Percentiles rank a stretch among this genome's conserved stretches.
phyloP scores from a whole-genome alignment of 2,113 vertebrate genomes.

The Galeopterus variegatus region DNA sequence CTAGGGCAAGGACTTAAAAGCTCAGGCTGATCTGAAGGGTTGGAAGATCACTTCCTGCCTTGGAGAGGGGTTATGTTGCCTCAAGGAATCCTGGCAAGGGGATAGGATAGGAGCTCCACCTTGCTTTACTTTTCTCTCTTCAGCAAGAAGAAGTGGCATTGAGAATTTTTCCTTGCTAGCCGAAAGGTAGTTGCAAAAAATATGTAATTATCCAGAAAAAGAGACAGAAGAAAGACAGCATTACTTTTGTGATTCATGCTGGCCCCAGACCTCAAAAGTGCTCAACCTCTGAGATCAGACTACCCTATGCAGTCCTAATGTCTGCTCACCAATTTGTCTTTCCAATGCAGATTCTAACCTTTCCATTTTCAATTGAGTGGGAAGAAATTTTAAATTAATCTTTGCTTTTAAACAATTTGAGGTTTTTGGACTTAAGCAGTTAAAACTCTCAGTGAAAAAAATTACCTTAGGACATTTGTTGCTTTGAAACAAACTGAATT shows the following conservation, averaged over 20 bases:
- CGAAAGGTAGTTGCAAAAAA: not conserved
- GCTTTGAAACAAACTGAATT: slow-evolving; percentile 32
- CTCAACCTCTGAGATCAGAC: not conserved
- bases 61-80: not conserved
- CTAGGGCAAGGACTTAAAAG: not conserved
- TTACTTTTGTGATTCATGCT: not conserved
- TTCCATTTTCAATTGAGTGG: not conserved
- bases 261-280: not conserved
- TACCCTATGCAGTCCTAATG: not conserved
- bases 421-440: not conserved
- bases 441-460: not conserved
- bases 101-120: not conserved
- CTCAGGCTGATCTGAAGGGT: not conserved
- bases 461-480: slow-evolving; percentile 22
- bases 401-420: slow-evolving; percentile 50
- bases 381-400: slow-evolving; percentile 6
- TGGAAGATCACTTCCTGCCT: not conserved
- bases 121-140: slow-evolving; percentile 23
- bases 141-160: not conserved
- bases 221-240: not conserved
- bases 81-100: not conserved
- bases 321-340: not conserved
- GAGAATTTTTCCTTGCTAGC: not conserved
- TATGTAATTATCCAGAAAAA: not conserved
- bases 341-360: not conserved